A percentile compares a stretch with the other conserved stretches of the same genome.
Evolutionary conservation across 2,888 invertebrate genomes (phyloP).

Genomic region (Dromius quadrimaculatus): DNA sequence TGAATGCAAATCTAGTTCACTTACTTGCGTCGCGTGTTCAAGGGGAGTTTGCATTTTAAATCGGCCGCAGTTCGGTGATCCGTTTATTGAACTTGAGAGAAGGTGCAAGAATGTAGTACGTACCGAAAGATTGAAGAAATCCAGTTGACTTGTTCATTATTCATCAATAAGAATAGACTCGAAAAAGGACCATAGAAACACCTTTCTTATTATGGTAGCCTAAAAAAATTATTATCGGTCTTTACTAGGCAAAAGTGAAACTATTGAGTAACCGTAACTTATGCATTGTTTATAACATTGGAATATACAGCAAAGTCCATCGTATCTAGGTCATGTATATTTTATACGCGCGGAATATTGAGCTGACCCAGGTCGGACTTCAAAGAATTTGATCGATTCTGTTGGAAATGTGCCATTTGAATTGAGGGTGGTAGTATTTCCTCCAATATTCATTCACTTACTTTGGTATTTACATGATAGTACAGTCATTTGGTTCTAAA

Average conservation of each 20-base stretch:
- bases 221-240: no score
- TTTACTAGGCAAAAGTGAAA: no score
- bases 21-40: conserved; percentile 12
- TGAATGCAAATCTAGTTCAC: conserved; percentile 7
- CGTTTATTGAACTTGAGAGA: not conserved
- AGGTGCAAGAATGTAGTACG: not conserved
- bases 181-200: no score
- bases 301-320: not conserved
- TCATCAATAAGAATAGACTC: no score
- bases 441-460: no score
- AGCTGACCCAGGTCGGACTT: not conserved
- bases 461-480: no score
- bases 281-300: no score
- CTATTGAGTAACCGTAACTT: no score
- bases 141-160: no score
- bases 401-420: not conserved
- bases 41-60: not conserved
- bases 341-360: not conserved
- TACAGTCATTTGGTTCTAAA: no score
- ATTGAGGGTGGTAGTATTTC: not conserved
- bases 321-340: not conserved
- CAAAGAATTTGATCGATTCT: not conserved
- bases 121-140: no score
- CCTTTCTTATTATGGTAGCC: no score
- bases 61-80: not conserved